These are phyloP conservation scores for Plebejus anna DNA, from an alignment of 2,888 invertebrate genomes.

Conservation along the genomic window DNA sequence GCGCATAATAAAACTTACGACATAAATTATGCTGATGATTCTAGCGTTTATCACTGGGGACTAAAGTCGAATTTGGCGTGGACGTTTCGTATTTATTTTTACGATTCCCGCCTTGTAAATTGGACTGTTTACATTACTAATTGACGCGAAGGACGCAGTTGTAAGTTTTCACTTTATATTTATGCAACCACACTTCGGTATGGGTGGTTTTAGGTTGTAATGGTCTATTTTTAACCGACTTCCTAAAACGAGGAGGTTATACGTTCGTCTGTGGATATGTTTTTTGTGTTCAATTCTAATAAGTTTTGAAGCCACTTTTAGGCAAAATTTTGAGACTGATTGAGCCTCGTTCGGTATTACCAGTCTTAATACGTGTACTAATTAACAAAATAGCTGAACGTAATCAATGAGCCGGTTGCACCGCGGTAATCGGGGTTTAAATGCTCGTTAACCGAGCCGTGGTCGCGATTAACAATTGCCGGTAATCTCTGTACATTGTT, in stretches of 20 bases:
- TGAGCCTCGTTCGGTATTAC: not conserved
- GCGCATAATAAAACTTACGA: slow-evolving; percentile 38
- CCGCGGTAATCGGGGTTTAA: slow-evolving; percentile 38
- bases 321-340: no score
- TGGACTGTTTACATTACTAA: slow-evolving; percentile 37
- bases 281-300: no score
- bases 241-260: no score
- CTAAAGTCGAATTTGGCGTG: slow-evolving; percentile 13
- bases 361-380: not conserved
- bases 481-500: slow-evolving; percentile 6
- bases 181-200: not conserved
- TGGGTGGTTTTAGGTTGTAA: not conserved
- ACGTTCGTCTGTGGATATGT: no score
- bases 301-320: no score
- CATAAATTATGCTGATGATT: slow-evolving; percentile 6
- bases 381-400: not conserved
- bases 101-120: slow-evolving; percentile 32
- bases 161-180: slow-evolving; percentile 27
- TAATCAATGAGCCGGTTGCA: not conserved
- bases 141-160: slow-evolving; percentile 35
- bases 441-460: slow-evolving; percentile 28
- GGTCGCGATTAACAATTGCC: slow-evolving; percentile 11
- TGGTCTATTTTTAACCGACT: not conserved
- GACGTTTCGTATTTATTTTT: slow-evolving; percentile 11
- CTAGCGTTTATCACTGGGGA: not conserved